Conservation (phyloP, 2,797 vertebrate species). For the Onychomys leucogaster region DNA sequence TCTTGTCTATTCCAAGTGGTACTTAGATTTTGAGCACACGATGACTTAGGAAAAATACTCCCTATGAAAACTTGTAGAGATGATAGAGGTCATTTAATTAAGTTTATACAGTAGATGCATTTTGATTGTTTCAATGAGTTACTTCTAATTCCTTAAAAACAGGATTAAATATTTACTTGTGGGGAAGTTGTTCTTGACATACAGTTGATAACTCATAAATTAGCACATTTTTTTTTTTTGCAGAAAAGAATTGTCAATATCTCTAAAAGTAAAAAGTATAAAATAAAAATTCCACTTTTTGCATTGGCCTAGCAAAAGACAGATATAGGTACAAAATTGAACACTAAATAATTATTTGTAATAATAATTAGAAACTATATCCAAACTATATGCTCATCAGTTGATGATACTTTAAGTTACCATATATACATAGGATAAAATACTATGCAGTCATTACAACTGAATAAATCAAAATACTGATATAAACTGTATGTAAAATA, state of each 20-base stretch:
- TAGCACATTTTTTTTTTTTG: constrained; percentile 1
- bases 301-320: not conserved
- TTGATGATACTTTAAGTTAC: not conserved
- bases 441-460: not conserved
- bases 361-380: constrained; percentile 21
- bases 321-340: not conserved
- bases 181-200: not conserved
- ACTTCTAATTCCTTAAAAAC: constrained; percentile 46
- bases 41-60: constrained; percentile 12
- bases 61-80: not conserved
- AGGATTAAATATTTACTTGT: constrained; percentile 42
- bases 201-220: constrained; percentile 21
- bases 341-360: not conserved
- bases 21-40: not conserved
- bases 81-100: constrained; percentile 19
- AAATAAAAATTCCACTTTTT: constrained; percentile 4
- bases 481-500: not conserved
- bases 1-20: not conserved
- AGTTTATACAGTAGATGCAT: not conserved
- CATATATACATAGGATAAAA: not conserved
- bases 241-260: not conserved
- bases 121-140: constrained; percentile 43
- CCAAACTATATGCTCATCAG: not conserved
- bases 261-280: constrained; percentile 31
- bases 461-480: not conserved